phyloP scores from a whole-genome alignment of 35 echinoderm and acorn worm species.

The Holothuria glaberrima region DNA sequence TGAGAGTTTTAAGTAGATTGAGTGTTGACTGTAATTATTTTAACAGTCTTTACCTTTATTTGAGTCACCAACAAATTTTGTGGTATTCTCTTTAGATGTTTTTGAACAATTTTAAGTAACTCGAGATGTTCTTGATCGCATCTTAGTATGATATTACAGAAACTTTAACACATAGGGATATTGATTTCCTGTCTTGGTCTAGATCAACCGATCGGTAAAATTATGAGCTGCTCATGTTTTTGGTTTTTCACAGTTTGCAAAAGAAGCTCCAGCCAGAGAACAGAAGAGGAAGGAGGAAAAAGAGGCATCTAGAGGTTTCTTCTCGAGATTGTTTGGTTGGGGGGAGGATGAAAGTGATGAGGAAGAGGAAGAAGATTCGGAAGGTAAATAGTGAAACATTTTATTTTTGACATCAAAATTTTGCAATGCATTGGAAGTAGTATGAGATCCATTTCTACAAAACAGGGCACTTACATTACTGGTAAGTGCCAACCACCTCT shows the following conservation, averaged over 20 bases:
- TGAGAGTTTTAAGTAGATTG: too few relatives aligned
- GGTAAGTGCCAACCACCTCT: too few relatives aligned
- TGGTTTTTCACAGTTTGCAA: slow-evolving; percentile 66
- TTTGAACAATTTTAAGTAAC: neutral
- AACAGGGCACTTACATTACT: too few relatives aligned
- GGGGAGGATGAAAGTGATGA: slow-evolving; percentile 71
- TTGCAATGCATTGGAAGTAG: too few relatives aligned
- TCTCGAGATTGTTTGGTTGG: slow-evolving; percentile 72
- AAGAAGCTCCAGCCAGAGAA: slow-evolving; percentile 87
- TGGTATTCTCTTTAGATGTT: neutral
- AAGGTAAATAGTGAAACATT: neutral
- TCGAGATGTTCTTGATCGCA: neutral
- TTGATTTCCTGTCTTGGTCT: neutral
- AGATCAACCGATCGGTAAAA: neutral
- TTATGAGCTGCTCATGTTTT: neutral
- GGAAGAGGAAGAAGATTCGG: slow-evolving; percentile 69
- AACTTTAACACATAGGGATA: neutral
- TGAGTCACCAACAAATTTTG: neutral
- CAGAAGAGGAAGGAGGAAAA: slow-evolving; percentile 72
- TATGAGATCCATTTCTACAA: too few relatives aligned
- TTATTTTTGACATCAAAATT: too few relatives aligned
- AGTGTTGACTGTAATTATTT: too few relatives aligned
- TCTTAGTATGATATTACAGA: neutral
- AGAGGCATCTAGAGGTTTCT: slow-evolving; percentile 69
- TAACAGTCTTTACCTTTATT: too few relatives aligned